Evolutionary conservation across 2,113 vertebrate genomes (phyloP).

Genomic region (Melanerpes formicivorus): DNA sequence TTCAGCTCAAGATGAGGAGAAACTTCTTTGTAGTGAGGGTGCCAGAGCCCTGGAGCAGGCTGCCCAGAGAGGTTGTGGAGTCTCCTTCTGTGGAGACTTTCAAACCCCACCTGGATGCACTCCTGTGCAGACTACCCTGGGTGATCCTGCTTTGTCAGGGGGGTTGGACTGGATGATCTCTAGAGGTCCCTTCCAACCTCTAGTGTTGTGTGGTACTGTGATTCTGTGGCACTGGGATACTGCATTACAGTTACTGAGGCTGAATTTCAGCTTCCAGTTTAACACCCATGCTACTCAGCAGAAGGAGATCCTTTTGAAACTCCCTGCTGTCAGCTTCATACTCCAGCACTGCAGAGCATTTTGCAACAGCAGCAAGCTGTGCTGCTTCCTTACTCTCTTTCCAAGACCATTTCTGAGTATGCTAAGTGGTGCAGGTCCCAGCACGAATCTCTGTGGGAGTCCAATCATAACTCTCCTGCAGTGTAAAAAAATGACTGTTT

Average conservation of each 20-base stretch:
- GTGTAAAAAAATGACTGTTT: conserved; percentile 34
- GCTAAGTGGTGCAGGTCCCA: conserved; percentile 36
- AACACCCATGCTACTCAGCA: not conserved
- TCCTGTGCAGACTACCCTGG: no score
- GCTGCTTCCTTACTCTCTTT: not conserved
- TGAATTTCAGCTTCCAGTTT: not conserved
- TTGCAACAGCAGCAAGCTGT: conserved; percentile 8
- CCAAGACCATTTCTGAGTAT: conserved; percentile 34
- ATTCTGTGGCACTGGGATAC: no score
- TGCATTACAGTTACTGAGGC: not conserved
- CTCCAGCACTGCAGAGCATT: not conserved
- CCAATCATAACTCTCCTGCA: not conserved
- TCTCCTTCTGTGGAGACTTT: no score
- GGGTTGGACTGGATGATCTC: no score
- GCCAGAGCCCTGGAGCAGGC: no score
- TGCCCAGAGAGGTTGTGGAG: no score
- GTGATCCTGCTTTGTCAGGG: no score
- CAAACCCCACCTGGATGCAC: no score
- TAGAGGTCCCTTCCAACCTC: no score
- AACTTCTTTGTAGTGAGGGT: no score
- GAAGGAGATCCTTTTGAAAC: not conserved
- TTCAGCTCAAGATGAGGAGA: no score
- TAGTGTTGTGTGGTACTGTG: no score
- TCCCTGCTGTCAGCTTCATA: not conserved
- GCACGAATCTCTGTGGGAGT: conserved; percentile 50